Conservation (phyloP, 2,888 invertebrate genomes). For the Maniola hyperantus region DNA sequence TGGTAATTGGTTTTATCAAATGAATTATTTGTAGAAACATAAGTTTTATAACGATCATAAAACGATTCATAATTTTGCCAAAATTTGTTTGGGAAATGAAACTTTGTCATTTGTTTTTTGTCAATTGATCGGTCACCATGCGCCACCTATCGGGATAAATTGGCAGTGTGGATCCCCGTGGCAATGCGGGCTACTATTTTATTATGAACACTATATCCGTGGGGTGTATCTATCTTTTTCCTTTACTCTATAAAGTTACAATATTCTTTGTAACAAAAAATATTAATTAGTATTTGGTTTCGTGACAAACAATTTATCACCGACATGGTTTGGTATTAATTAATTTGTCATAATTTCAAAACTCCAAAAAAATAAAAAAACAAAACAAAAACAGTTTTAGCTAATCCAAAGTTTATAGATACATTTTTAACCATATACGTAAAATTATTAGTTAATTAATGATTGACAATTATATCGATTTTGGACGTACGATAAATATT, state of each 20-base stretch:
- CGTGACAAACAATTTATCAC: conserved; percentile 46
- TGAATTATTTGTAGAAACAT: too few species aligned
- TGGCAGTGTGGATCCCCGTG: too few species aligned
- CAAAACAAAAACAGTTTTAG: not conserved
- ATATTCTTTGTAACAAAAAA: conserved; percentile 35
- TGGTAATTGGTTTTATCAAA: too few species aligned
- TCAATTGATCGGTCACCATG: too few species aligned
- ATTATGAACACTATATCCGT: not conserved
- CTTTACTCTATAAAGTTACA: conserved; percentile 23
- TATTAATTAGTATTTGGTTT: conserved; percentile 76
- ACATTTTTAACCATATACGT: not conserved
- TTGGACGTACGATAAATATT: too few species aligned
- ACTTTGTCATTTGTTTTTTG: too few species aligned
- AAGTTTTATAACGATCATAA: too few species aligned
- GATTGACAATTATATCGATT: too few species aligned
- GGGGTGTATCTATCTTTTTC: not conserved
- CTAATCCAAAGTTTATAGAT: not conserved
- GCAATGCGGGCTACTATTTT: not conserved
- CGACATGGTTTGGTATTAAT: conserved; percentile 20
- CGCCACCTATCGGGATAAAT: too few species aligned
- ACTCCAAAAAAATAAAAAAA: not conserved
- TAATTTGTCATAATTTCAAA: conserved; percentile 9
- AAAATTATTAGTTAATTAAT: not conserved
- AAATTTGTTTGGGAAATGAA: too few species aligned
- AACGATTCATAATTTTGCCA: too few species aligned